phyloP scores from a whole-genome alignment of 2,888 invertebrate genomes.

The Brachypterus glaber region DNA sequence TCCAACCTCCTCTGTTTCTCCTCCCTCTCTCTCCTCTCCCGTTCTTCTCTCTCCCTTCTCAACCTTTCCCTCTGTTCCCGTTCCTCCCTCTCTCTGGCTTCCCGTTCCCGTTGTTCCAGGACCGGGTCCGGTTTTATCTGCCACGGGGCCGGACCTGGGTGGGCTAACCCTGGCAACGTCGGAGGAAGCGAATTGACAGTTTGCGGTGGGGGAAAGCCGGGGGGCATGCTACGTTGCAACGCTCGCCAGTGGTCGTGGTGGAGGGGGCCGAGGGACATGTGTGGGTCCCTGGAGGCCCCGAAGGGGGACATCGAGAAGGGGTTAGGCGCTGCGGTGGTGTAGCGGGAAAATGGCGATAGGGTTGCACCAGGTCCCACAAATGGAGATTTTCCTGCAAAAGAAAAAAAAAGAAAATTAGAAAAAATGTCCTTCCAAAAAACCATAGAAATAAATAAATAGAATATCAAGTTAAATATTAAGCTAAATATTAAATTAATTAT shows the following conservation, averaged over 20 bases:
- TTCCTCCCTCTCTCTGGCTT: slow-evolving; percentile 51
- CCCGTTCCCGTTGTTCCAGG: slow-evolving; percentile 48
- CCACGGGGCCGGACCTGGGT: slow-evolving; percentile 45
- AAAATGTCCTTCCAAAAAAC: too few species aligned
- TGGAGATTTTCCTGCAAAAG: slow-evolving; percentile 29
- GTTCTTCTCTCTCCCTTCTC: slow-evolving; percentile 49
- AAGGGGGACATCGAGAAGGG: slow-evolving; percentile 63
- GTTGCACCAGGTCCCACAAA: slow-evolving; percentile 50
- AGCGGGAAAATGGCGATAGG: slow-evolving; percentile 73
- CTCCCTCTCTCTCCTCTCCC: slow-evolving; percentile 49
- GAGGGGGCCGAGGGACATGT: slow-evolving; percentile 35
- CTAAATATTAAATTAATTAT: too few species aligned
- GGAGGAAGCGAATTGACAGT: slow-evolving; percentile 42
- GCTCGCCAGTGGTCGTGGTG: slow-evolving; percentile 65
- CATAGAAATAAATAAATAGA: too few species aligned
- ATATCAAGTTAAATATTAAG: too few species aligned
- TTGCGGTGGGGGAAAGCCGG: slow-evolving; percentile 44
- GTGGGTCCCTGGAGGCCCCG: slow-evolving; percentile 43
- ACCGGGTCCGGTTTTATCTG: slow-evolving; percentile 57
- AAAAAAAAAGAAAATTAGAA: too few species aligned
- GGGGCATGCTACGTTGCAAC: slow-evolving; percentile 51
- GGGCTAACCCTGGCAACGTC: slow-evolving; percentile 35
- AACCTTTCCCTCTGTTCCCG: slow-evolving; percentile 48
- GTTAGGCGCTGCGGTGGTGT: slow-evolving; percentile 49
- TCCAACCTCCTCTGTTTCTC: slow-evolving; percentile 41